phyloP scores from a whole-genome alignment of 2,888 invertebrate species.

The Coremacera marginata region DNA sequence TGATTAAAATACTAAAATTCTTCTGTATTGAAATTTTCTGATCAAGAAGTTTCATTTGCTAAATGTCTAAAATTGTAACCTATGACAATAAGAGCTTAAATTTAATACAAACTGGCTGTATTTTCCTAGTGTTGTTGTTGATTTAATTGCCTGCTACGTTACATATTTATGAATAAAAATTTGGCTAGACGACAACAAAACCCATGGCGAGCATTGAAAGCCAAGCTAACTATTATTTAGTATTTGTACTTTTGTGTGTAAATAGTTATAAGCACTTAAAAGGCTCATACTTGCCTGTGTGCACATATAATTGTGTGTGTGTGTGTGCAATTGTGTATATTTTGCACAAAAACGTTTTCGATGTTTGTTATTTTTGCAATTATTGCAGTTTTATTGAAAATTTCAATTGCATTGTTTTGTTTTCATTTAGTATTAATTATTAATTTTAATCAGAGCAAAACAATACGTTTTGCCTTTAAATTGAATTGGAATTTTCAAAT shows the following conservation, averaged over 20 bases:
- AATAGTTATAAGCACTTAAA: too few relatives aligned
- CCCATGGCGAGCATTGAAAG: neutral
- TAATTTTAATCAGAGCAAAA: conserved; percentile 33
- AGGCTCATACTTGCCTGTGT: too few relatives aligned
- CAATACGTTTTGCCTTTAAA: conserved; percentile 18
- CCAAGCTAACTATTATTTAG: neutral
- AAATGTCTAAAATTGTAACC: too few relatives aligned
- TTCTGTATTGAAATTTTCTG: too few relatives aligned
- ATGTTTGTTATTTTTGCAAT: too few relatives aligned
- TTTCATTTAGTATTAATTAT: conserved; percentile 22
- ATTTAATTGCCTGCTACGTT: neutral
- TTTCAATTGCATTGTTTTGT: conserved; percentile 7
- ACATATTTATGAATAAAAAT: neutral
- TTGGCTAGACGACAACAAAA: neutral
- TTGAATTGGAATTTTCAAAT: conserved; percentile 23
- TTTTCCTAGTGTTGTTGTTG: neutral
- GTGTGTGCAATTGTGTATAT: too few relatives aligned
- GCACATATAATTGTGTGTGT: too few relatives aligned
- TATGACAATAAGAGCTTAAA: too few relatives aligned
- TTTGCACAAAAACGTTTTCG: too few relatives aligned
- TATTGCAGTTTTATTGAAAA: neutral
- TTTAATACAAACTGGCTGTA: neutral
- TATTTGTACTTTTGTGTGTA: neutral
- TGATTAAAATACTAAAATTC: too few relatives aligned
- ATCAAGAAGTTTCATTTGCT: too few relatives aligned